Conservation (phyloP, 2,888 invertebrate genomes). For the Amiota mariae region DNA sequence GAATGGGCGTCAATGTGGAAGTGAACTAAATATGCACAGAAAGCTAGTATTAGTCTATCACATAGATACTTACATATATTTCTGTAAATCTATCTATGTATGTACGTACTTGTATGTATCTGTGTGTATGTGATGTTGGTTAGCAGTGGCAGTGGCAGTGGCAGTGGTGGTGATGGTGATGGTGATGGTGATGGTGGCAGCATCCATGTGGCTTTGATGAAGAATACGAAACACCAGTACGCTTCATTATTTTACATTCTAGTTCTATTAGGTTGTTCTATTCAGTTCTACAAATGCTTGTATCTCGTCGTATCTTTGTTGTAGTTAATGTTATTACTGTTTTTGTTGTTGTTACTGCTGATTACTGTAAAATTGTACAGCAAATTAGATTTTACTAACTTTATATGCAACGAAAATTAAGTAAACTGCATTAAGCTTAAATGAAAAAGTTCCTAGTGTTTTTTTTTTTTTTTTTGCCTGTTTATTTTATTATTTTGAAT, state of each 20-base stretch:
- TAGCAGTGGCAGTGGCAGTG: slow-evolving; percentile 14
- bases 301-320: too few relatives aligned
- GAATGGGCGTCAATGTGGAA: too few relatives aligned
- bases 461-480: too few relatives aligned
- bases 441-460: slow-evolving; percentile 20
- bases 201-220: neutral
- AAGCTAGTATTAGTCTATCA: too few relatives aligned
- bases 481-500: too few relatives aligned
- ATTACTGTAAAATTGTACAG: slow-evolving; percentile 27
- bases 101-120: neutral
- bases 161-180: too few relatives aligned
- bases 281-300: neutral
- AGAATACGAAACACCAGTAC: neutral
- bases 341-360: slow-evolving; percentile 25
- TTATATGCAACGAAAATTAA: slow-evolving; percentile 35
- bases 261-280: neutral
- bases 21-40: too few relatives aligned
- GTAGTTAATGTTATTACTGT: neutral
- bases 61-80: too few relatives aligned
- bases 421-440: slow-evolving; percentile 40
- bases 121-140: neutral
- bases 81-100: too few relatives aligned
- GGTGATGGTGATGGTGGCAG: too few relatives aligned
- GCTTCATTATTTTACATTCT: slow-evolving; percentile 27
- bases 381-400: slow-evolving; percentile 47